A percentile compares a stretch with the other conserved stretches of the same genome.
Conservation (phyloP, 2,797 vertebrate species). For the Pogoniulus pusillus region DNA sequence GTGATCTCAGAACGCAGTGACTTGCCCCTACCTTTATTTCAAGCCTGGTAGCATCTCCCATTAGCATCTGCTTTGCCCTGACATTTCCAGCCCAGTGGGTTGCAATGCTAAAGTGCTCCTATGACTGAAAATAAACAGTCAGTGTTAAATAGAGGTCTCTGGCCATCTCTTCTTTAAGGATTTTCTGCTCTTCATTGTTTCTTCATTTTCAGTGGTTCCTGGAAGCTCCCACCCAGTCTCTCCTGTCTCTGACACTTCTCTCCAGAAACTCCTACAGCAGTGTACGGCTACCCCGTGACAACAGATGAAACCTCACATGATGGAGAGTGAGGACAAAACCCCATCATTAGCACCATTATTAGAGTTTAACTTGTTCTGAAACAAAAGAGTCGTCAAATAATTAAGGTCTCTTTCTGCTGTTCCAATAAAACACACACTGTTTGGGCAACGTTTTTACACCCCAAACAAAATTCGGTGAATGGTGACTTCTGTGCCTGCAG, state of each 20-base stretch:
- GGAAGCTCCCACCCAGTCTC: neutral
- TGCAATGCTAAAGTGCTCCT: neutral
- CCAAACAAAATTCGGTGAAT: neutral
- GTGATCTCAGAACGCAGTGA: fast-evolving
- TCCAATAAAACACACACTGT: neutral
- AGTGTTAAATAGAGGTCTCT: neutral
- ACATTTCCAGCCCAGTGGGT: neutral
- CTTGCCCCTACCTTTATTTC: neutral
- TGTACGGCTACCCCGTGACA: neutral
- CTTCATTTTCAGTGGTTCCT: neutral
- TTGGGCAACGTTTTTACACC: neutral
- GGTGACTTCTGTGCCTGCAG: neutral
- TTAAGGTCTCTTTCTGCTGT: neutral
- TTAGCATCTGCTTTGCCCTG: neutral
- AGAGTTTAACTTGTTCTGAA: neutral
- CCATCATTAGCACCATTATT: neutral
- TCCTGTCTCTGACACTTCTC: neutral
- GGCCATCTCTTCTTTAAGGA: neutral
- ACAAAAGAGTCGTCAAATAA: neutral
- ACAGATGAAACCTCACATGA: neutral
- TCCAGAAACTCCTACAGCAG: neutral
- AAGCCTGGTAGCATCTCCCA: neutral
- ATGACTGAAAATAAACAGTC: neutral
- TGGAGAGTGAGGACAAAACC: neutral
- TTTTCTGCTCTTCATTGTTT: neutral